Base-by-base conservation (phyloP, 1,140 invertebrate species). In the Ceratina calcarata region DNA sequence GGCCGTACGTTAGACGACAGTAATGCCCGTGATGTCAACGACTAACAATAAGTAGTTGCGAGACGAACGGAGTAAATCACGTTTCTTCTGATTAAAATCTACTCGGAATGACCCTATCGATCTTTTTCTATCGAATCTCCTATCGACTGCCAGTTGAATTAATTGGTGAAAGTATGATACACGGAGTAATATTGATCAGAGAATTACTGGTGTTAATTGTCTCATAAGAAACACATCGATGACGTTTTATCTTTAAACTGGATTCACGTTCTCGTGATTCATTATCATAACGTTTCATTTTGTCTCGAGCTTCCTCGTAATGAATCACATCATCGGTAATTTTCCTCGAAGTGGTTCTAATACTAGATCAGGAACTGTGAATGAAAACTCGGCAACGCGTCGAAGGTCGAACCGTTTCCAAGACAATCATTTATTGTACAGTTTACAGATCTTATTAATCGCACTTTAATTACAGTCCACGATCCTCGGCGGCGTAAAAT, bases 1-100 rank as follows among this genome's bases (percentile, higher is more conserved):
- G 27, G 27, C 76, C 55, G 68, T 82, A 73, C 68, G 82, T 85
- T 82, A 79, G 72, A 85, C 83, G 64, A 84, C 84, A 81, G 70
- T 81, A 84, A 81, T 81, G 71, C 71, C 58, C 57, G 67, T 24
- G 66, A 80, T 77, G 81, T 75, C 49, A 45, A 45, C 37, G 37
- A 6, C 37, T 45, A 45, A 45, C 37, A 45, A 45, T 45, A 45
- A 45, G 37, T 10, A 10, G 37, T 45, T 1, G 6, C 37, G 37
- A 45, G 37, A 10, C 10, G 7, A 45, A 45, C 8, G 37, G 37
- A 2, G 37, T 10, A 10, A 10, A 45, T 45, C 37, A 10, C 37
- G 37, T 10, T 45, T 45, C 3, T 45, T 45, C 37, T 45, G 37
- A 45, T 45, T 10, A 45, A 45, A 45, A 7, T 45, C 37, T 45